Evolutionary conservation across 2,797 vertebrate genomes (phyloP).

Genomic region (Enteromius radiatus): DNA sequence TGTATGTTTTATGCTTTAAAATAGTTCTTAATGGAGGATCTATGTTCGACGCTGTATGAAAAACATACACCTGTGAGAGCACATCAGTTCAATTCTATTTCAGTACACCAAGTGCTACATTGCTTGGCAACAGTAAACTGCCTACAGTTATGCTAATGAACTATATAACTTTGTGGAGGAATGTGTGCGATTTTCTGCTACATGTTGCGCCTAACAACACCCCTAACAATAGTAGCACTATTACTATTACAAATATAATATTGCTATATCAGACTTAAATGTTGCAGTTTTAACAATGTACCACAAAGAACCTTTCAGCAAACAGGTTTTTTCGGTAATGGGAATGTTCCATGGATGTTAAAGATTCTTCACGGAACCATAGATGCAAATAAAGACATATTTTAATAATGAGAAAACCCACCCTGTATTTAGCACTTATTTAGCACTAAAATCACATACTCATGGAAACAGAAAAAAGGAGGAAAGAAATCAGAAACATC

Average conservation of each 20-base stretch:
- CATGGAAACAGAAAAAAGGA: neutral
- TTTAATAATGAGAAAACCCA: neutral
- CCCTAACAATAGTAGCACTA: neutral
- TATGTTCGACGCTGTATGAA: neutral
- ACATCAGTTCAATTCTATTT: slow-evolving; percentile 27
- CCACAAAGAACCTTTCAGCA: neutral
- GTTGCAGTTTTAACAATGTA: neutral
- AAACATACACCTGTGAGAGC: neutral
- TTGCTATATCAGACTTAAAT: neutral
- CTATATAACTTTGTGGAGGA: neutral
- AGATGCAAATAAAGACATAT: neutral
- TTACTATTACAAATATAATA: neutral
- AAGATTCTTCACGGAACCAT: neutral
- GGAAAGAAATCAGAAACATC: neutral
- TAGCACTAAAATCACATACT: neutral
- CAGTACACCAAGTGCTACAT: slow-evolving; percentile 7
- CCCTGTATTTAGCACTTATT: neutral
- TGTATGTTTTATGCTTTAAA: neutral
- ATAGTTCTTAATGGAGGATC: neutral
- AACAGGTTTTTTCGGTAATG: neutral
- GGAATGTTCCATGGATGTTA: neutral
- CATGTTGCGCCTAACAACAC: neutral
- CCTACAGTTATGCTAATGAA: slow-evolving; percentile 9
- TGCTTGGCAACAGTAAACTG: slow-evolving; percentile 17
- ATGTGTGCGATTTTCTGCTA: neutral